phyloP scores from a whole-genome alignment of 2,888 invertebrate genomes.

The Rhagonycha fulva region DNA sequence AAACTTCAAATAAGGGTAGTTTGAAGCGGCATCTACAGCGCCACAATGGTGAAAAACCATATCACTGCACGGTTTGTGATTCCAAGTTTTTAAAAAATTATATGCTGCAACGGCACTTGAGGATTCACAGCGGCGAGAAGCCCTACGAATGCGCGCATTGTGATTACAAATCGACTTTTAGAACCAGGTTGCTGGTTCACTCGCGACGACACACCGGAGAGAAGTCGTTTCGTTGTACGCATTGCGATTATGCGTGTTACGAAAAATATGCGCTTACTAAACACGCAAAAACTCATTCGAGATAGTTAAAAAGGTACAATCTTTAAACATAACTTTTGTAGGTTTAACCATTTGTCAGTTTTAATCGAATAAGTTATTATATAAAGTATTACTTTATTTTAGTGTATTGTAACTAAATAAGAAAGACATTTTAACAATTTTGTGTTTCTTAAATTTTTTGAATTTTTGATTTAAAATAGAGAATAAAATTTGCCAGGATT shows the following conservation, averaged over 20 bases:
- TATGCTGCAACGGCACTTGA: background rate
- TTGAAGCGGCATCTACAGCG: background rate
- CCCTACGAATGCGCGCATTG: background rate
- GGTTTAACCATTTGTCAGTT: background rate
- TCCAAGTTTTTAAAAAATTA: background rate
- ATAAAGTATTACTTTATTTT: too few relatives aligned
- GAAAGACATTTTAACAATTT: background rate
- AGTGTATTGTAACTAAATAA: background rate
- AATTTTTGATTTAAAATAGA: background rate
- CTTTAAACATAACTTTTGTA: background rate
- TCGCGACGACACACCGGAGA: background rate
- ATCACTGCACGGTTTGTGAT: background rate
- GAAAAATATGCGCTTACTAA: background rate
- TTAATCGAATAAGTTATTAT: too few relatives aligned
- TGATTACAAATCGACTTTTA: background rate
- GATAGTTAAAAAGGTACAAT: background rate
- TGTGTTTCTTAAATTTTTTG: background rate
- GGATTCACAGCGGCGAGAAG: background rate
- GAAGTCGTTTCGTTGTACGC: background rate
- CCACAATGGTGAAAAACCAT: background rate
- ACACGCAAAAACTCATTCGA: background rate
- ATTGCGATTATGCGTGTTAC: background rate
- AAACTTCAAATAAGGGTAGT: background rate
- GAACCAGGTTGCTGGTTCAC: background rate
- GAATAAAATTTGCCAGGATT: too few relatives aligned